phyloP scores from a whole-genome alignment of 2,113 vertebrate genomes.

The Pituophis catenifer region DNA sequence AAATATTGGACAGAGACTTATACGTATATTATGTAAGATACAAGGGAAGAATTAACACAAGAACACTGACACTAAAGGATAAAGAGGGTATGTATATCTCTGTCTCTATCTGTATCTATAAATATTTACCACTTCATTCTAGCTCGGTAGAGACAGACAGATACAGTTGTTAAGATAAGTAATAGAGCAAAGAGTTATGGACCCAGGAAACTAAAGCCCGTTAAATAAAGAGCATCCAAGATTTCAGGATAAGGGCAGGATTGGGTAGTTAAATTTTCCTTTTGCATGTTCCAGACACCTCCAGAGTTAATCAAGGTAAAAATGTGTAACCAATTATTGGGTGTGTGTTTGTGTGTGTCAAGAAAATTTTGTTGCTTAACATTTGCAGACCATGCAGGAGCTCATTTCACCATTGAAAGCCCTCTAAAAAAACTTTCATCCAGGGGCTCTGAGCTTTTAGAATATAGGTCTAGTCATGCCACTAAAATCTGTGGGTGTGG shows the following conservation, averaged over 20 bases:
- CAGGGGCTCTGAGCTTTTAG: background rate
- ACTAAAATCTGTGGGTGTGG: background rate
- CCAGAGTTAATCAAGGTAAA: background rate
- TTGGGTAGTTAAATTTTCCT: background rate
- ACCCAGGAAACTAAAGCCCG: background rate
- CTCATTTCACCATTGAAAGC: background rate
- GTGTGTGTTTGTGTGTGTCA: background rate
- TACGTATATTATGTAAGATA: background rate
- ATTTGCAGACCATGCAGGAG: background rate
- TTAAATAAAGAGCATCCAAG: background rate
- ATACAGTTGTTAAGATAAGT: background rate
- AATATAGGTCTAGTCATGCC: background rate
- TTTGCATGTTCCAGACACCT: background rate
- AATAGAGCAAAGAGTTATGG: background rate
- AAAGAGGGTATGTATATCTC: background rate
- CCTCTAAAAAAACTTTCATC: background rate
- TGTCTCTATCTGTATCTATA: background rate
- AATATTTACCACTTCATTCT: background rate
- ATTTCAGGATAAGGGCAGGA: background rate
- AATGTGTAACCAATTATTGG: background rate
- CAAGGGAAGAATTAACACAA: background rate
- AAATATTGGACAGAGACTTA: background rate
- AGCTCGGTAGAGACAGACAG: background rate
- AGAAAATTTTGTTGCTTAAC: background rate
- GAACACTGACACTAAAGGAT: background rate